These are phyloP conservation scores for Cerceris rybyensis DNA, from an alignment of 2,888 invertebrate genomes.

Conservation along the genomic window DNA sequence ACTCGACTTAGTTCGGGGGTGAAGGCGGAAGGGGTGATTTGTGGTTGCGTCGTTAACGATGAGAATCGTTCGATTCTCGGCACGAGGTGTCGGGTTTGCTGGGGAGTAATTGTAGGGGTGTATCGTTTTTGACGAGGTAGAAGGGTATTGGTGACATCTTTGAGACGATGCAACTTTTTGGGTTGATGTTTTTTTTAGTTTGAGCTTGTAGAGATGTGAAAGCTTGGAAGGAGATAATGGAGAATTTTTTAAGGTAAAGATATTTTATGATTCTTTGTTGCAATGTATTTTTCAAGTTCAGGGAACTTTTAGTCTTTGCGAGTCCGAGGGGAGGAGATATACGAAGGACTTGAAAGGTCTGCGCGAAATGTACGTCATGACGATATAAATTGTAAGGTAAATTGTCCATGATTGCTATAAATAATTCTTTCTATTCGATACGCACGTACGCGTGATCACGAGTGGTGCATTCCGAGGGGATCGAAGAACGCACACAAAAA, in stretches of 20 bases:
- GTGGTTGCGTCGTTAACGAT: conserved; percentile 8
- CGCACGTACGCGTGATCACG: conserved; percentile 37
- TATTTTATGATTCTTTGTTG: too few relatives aligned
- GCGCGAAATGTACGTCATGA: not conserved
- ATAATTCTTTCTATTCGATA: conserved; percentile 52
- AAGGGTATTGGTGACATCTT: not conserved
- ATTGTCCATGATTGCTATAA: conserved; percentile 37
- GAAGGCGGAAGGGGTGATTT: conserved; percentile 16
- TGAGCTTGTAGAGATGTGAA: too few relatives aligned
- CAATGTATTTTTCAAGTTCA: too few relatives aligned
- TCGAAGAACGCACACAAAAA: conserved; percentile 52
- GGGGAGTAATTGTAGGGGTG: not conserved
- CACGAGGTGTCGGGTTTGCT: not conserved
- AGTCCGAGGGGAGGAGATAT: not conserved
- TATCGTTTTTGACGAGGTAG: not conserved
- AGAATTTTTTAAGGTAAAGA: too few relatives aligned
- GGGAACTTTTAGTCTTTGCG: too few relatives aligned
- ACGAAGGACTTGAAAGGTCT: not conserved
- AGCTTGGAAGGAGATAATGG: too few relatives aligned
- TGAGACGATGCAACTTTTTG: too few relatives aligned
- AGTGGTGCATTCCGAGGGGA: conserved; percentile 47
- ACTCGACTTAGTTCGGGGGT: conserved; percentile 32
- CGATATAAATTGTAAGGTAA: conserved; percentile 9
- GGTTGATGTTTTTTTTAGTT: too few relatives aligned
- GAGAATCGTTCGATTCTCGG: not conserved